These are phyloP conservation scores for Oreochromis niloticus DNA, from an alignment of 2,113 vertebrate genomes.

Conservation along the genomic window DNA sequence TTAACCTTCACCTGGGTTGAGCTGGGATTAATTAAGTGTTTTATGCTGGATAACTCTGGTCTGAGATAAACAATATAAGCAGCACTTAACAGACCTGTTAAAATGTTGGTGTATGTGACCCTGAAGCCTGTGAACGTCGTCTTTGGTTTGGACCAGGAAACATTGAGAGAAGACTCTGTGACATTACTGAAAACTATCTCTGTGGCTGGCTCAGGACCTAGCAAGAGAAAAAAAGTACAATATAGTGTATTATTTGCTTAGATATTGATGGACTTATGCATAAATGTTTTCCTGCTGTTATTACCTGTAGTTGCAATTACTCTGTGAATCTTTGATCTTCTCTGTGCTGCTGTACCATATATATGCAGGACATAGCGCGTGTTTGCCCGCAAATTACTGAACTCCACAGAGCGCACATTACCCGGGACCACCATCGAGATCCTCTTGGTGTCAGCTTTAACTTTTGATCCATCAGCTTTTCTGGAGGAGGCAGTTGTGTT, in stretches of 20 bases:
- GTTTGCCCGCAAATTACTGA: constrained; percentile 53
- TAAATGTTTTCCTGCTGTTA: not conserved
- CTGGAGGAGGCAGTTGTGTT: constrained; percentile 11
- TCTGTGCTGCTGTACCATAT: constrained; percentile 39
- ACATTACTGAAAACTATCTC: constrained; percentile 72
- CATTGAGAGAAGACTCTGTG: constrained; percentile 65
- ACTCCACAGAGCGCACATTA: constrained; percentile 49
- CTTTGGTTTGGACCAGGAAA: constrained; percentile 74
- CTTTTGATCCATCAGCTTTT: constrained; percentile 35
- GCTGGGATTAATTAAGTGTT: not conserved
- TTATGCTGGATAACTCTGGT: not conserved
- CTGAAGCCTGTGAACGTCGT: constrained; percentile 54
- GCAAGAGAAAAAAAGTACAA: not conserved
- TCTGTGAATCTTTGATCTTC: constrained; percentile 58
- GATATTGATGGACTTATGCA: not conserved
- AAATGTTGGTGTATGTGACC: constrained; percentile 67
- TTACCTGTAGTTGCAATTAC: constrained; percentile 64
- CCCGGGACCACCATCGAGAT: constrained; percentile 63
- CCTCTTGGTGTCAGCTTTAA: constrained; percentile 52
- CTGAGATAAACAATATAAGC: not conserved
- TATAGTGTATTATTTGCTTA: not conserved
- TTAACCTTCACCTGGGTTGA: not conserved
- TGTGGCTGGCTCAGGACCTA: constrained; percentile 72
- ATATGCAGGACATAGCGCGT: constrained; percentile 52
- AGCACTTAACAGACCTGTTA: constrained; percentile 54